These are phyloP conservation scores for Amiota communis DNA, from an alignment of 2,888 invertebrate species.

Conservation along the genomic window DNA sequence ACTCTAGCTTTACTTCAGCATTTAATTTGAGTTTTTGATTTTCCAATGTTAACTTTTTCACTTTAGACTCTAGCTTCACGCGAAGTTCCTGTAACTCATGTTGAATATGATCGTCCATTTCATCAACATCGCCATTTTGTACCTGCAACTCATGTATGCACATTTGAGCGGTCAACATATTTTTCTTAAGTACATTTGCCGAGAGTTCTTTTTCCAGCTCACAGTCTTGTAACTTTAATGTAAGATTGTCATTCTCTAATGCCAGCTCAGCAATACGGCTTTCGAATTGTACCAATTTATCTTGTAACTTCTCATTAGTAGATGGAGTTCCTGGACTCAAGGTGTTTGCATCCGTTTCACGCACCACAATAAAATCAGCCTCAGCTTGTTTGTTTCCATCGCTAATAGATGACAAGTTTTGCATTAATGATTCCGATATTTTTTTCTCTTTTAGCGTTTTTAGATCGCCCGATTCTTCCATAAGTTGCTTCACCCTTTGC, in stretches of 20 bases:
- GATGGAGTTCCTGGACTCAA: constrained; percentile 55
- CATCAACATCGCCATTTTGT: constrained; percentile 56
- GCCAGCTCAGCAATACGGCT: constrained; percentile 60
- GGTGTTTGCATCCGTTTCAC: constrained; percentile 60
- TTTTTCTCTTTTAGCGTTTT: constrained; percentile 61
- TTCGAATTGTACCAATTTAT: constrained; percentile 68
- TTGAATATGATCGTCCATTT: constrained; percentile 58
- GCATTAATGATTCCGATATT: constrained; percentile 55
- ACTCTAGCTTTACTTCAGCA: constrained; percentile 66
- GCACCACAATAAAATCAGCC: constrained; percentile 69
- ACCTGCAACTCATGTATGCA: constrained; percentile 53
- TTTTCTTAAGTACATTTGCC: constrained; percentile 49
- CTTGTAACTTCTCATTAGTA: constrained; percentile 66
- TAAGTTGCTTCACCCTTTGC: constrained; percentile 51
- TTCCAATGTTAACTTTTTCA: constrained; percentile 61
- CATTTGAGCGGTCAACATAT: constrained; percentile 32
- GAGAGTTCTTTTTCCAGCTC: constrained; percentile 66
- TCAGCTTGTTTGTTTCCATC: constrained; percentile 66
- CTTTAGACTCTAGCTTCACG: constrained; percentile 52
- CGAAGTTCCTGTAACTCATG: constrained; percentile 56
- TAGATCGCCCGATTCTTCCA: constrained; percentile 60
- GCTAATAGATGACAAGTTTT: constrained; percentile 52
- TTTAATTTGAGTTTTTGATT: constrained; percentile 65
- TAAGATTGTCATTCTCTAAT: constrained; percentile 57
- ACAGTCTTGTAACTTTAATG: constrained; percentile 60